A percentile compares a stretch with the other conserved stretches of the same genome.
These are phyloP conservation scores for Ganaspis brasiliensis DNA, from an alignment of 2,888 invertebrate species.

Conservation along the genomic window DNA sequence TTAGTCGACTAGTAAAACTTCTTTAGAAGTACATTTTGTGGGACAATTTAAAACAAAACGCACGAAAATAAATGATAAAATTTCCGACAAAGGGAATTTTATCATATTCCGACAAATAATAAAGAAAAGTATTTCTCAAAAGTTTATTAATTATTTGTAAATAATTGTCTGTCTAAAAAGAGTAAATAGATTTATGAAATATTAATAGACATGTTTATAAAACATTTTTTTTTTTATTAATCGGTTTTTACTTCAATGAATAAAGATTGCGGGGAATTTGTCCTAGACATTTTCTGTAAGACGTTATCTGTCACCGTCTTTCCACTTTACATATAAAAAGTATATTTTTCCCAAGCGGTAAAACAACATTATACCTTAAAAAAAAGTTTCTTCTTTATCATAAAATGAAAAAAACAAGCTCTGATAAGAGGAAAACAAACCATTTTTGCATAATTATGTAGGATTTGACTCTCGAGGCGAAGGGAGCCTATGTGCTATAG, in stretches of 20 bases:
- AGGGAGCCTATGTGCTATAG: background rate
- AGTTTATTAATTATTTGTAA: too few species aligned
- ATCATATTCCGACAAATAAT: too few species aligned
- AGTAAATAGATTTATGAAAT: too few species aligned
- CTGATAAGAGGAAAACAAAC: slow-evolving; percentile 21
- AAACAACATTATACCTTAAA: background rate
- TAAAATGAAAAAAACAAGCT: background rate
- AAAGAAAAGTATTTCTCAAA: too few species aligned
- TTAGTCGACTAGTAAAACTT: too few species aligned
- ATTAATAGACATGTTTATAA: too few species aligned
- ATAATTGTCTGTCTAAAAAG: too few species aligned
- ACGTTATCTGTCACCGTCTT: slow-evolving; percentile 22
- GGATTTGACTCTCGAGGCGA: background rate
- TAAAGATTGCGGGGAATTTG: background rate
- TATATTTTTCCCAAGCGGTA: slow-evolving; percentile 13
- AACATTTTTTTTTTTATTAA: background rate
- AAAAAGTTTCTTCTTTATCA: slow-evolving; percentile 28
- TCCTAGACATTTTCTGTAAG: background rate
- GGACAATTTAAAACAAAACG: too few species aligned
- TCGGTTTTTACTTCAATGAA: background rate
- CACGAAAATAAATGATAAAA: too few species aligned
- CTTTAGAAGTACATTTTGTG: too few species aligned
- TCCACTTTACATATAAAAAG: slow-evolving; percentile 13
- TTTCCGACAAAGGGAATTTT: too few species aligned
- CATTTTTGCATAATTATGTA: slow-evolving; percentile 29